A percentile compares a stretch with the other conserved stretches of the same genome.
These are phyloP conservation scores for Avahi laniger DNA, from an alignment of 2,797 vertebrate genomes.

Conservation along the genomic window DNA sequence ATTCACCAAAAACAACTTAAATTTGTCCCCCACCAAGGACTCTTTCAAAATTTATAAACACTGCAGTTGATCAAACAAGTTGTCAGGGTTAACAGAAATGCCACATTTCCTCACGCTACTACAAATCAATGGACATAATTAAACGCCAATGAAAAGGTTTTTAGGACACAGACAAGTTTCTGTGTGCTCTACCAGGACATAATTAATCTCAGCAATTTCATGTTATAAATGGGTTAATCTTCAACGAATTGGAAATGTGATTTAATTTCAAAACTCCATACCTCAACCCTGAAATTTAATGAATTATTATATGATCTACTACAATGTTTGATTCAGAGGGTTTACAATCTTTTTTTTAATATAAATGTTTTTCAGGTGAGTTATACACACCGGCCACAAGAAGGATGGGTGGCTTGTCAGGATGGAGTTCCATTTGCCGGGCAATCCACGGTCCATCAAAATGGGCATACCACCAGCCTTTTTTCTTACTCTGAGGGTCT, in stretches of 20 bases:
- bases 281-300: not conserved
- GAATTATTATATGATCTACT: not conserved
- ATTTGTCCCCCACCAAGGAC: not conserved
- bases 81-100: not conserved
- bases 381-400: conserved; percentile 93
- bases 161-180: not conserved
- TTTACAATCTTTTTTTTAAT: not conserved
- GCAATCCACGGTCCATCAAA: conserved; percentile 98
- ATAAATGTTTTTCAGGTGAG: not conserved
- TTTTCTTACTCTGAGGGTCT: conserved; percentile 95
- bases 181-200: not conserved
- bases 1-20: conserved; percentile 5
- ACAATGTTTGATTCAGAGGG: not conserved
- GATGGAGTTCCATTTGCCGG: conserved; percentile 97
- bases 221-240: not conserved
- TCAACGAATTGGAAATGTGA: not conserved
- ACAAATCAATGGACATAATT: not conserved
- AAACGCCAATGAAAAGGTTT: not conserved
- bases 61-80: not conserved
- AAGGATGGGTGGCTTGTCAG: conserved; percentile 96
- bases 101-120: not conserved
- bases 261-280: not conserved
- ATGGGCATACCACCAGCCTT: conserved; percentile 99
- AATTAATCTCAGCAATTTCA: not conserved
- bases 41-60: not conserved